phyloP scores from a whole-genome alignment of 1,140 invertebrate genomes.

The Penaeus japonicus region DNA sequence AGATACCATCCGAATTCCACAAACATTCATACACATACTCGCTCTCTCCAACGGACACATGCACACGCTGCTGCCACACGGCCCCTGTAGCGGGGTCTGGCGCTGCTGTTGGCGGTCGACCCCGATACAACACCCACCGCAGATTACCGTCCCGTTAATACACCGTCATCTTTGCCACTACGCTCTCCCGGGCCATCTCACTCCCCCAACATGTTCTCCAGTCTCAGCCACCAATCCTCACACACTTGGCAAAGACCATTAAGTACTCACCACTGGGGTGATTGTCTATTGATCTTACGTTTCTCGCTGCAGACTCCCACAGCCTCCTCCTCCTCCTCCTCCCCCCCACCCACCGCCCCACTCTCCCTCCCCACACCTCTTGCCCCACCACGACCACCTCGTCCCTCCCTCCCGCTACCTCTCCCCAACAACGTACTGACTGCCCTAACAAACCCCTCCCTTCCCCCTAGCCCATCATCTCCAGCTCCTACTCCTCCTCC shows the following conservation, averaged over 20 bases:
- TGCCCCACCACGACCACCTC: background rate
- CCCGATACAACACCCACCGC: slow-evolving; percentile 9
- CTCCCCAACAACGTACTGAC: background rate
- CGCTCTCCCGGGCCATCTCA: background rate
- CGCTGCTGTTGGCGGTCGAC: slow-evolving; percentile 9
- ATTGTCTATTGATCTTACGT: slow-evolving; percentile 46
- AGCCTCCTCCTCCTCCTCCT: background rate
- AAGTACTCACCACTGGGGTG: background rate
- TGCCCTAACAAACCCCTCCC: background rate
- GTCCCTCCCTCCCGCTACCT: background rate
- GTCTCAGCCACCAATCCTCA: too few relatives aligned
- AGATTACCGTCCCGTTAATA: slow-evolving; percentile 16
- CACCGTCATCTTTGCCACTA: background rate
- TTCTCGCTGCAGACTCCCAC: slow-evolving; percentile 32
- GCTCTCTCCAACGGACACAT: slow-evolving; percentile 10
- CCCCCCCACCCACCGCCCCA: background rate
- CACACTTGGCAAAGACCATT: background rate
- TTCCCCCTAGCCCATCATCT: background rate
- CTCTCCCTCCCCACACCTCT: background rate
- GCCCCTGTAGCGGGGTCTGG: slow-evolving; percentile 35
- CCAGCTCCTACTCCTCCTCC: background rate
- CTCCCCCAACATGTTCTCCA: too few relatives aligned
- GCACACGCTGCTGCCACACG: slow-evolving; percentile 20
- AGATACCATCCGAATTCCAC: background rate
- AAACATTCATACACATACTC: background rate